Percentiles rank a stretch among this genome's conserved stretches.
Conservation (phyloP, 2,888 invertebrate species). For the Monoplex corrugatus region DNA sequence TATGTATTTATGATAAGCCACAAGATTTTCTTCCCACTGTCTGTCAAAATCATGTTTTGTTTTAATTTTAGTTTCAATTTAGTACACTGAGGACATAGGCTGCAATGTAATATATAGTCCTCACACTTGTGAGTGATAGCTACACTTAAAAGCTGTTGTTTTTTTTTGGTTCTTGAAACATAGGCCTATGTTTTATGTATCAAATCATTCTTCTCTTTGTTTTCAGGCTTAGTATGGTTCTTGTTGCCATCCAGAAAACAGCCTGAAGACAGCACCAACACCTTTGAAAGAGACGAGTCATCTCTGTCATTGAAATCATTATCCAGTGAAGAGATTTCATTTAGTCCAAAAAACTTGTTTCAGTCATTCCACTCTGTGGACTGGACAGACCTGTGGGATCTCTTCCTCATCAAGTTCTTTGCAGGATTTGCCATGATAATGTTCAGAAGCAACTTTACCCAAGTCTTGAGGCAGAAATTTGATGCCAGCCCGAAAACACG, state of each 20-base stretch:
- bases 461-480: constrained; percentile 74
- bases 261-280: neutral
- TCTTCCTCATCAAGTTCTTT: constrained; percentile 79
- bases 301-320: constrained; percentile 59
- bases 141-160: too few species aligned
- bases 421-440: constrained; percentile 77
- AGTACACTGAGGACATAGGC: too few species aligned
- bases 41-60: too few species aligned
- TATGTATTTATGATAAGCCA: too few species aligned
- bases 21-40: too few species aligned
- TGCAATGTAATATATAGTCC: too few species aligned
- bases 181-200: neutral
- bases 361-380: constrained; percentile 66
- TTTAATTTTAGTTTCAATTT: too few species aligned
- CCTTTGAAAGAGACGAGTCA: constrained; percentile 50
- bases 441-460: constrained; percentile 77
- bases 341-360: constrained; percentile 63
- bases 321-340: constrained; percentile 63
- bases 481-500: constrained; percentile 71
- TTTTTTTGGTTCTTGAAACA: too few species aligned
- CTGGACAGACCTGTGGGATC: constrained; percentile 78
- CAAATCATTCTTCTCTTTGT: neutral
- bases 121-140: too few species aligned
- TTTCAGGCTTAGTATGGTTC: constrained; percentile 63
- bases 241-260: constrained; percentile 43